A percentile compares a stretch with the other conserved stretches of the same genome.
Evolutionary conservation across 1,140 invertebrate genomes (phyloP).

Genomic region (Caenorhabditis tropicalis): DNA sequence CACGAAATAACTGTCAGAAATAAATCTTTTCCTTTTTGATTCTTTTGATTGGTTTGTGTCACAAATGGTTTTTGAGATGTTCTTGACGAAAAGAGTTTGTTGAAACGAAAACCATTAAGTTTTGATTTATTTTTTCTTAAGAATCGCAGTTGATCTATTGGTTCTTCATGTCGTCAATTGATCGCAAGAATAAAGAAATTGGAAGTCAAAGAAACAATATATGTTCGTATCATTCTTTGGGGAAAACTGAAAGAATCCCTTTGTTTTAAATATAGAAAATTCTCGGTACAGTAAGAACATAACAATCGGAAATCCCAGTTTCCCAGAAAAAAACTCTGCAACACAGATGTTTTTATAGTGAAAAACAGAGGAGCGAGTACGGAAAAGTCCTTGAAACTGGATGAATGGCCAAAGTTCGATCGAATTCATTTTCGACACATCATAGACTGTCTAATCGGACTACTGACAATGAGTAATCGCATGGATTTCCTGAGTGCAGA

Average conservation of each 20-base stretch:
- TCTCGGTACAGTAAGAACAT: neutral
- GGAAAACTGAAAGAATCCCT: no score
- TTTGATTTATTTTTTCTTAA: neutral
- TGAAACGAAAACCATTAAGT: neutral
- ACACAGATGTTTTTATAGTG: neutral
- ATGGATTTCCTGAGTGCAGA: neutral
- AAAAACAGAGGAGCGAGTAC: neutral
- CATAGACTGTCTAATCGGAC: neutral
- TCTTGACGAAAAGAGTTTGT: neutral
- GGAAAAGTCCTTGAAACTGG: slow-evolving; percentile 1
- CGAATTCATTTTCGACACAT: neutral
- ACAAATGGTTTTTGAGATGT: neutral
- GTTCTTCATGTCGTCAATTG: no score
- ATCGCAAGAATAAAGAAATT: no score
- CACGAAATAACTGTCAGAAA: neutral
- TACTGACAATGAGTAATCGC: neutral
- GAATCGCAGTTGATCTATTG: neutral
- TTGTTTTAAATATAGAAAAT: no score
- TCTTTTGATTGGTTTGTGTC: slow-evolving; percentile 6
- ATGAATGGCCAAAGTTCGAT: neutral
- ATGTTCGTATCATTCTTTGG: no score
- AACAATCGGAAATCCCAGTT: neutral
- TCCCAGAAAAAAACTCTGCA: neutral
- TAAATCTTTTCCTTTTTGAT: neutral
- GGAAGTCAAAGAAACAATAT: no score